Evolutionary conservation across 2,888 invertebrate genomes (phyloP).

Genomic region (Hyposoter didymator): DNA sequence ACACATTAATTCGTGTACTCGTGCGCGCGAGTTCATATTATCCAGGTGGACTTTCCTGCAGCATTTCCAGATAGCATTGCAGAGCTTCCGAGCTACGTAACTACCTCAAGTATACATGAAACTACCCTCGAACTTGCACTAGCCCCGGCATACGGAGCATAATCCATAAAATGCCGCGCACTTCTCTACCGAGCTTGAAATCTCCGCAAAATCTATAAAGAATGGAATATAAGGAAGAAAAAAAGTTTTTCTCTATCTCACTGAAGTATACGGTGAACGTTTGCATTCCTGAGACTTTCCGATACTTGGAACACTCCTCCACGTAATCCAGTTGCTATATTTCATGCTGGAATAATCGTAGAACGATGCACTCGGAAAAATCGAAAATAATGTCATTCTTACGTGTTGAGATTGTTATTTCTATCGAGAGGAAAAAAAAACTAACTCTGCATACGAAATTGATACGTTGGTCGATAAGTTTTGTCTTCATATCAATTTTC

Average conservation of each 20-base stretch:
- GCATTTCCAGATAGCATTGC: slow-evolving; percentile 20
- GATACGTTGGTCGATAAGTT: too few relatives aligned
- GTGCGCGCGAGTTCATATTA: slow-evolving; percentile 58
- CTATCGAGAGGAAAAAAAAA: not conserved
- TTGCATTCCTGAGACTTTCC: not conserved
- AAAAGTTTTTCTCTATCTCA: not conserved
- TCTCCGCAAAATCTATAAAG: slow-evolving; percentile 30
- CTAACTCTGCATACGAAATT: not conserved
- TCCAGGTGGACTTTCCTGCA: slow-evolving; percentile 51
- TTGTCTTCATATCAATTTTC: too few relatives aligned
- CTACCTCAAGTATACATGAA: slow-evolving; percentile 25
- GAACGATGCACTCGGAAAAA: not conserved
- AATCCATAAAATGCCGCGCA: slow-evolving; percentile 53
- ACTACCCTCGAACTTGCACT: slow-evolving; percentile 31
- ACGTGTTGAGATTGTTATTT: not conserved
- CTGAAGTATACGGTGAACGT: not conserved
- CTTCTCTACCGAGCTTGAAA: slow-evolving; percentile 40
- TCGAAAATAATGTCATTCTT: not conserved
- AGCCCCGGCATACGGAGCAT: slow-evolving; percentile 20
- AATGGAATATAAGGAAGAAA: not conserved
- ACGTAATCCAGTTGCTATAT: not conserved
- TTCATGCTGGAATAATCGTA: not conserved
- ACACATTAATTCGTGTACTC: slow-evolving; percentile 65
- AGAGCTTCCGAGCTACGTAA: slow-evolving; percentile 33
- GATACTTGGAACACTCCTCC: not conserved